Evolutionary conservation across 2,113 vertebrate genomes (phyloP).

Genomic region (Podarcis raffonei): DNA sequence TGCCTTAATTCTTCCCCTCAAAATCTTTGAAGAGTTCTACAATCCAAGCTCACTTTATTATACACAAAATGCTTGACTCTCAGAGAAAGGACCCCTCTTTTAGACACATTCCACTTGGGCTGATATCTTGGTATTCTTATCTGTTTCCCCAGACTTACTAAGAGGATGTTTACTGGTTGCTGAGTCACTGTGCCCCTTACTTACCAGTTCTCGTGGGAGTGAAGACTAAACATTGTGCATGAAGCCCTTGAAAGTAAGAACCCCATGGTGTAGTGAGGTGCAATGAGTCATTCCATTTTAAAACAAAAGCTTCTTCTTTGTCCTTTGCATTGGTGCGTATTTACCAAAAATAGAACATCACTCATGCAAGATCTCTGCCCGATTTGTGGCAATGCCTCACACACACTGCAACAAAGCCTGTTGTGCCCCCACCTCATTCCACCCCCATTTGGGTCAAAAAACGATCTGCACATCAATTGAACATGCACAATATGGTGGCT

Average conservation of each 20-base stretch:
- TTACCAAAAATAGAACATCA: neutral
- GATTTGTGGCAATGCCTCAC: neutral
- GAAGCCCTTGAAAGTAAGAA: neutral
- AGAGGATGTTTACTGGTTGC: neutral
- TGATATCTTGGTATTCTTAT: neutral
- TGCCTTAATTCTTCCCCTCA: neutral
- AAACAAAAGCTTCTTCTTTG: neutral
- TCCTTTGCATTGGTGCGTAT: neutral
- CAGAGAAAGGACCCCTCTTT: neutral
- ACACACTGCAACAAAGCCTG: neutral
- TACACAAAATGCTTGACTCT: neutral
- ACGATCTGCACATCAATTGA: too few relatives aligned
- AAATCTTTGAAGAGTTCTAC: neutral
- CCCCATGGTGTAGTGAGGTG: neutral
- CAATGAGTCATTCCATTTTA: neutral
- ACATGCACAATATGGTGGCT: too few relatives aligned
- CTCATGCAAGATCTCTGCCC: neutral
- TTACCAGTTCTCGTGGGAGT: neutral
- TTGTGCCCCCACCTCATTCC: too few relatives aligned
- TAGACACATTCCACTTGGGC: neutral
- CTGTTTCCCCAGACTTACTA: neutral
- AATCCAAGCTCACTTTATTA: neutral
- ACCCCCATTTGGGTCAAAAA: too few relatives aligned
- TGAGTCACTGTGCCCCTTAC: too few relatives aligned
- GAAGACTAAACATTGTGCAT: neutral